phyloP scores from a whole-genome alignment of 2,888 invertebrate species.

The Helleia helle region DNA sequence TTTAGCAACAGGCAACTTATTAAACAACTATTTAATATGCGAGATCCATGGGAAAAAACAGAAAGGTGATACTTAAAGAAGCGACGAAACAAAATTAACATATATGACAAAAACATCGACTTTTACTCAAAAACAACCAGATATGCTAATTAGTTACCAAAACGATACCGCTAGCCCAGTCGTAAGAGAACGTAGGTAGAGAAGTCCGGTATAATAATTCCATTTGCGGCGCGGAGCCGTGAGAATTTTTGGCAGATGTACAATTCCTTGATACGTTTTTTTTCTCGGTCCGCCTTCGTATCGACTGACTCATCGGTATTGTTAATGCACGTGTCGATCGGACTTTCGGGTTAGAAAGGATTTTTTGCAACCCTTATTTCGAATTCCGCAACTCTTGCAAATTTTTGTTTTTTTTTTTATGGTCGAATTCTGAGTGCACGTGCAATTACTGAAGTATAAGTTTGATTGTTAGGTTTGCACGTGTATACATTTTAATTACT shows the following conservation, averaged over 20 bases:
- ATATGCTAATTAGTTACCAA: constrained; percentile 61
- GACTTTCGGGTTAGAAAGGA: constrained; percentile 67
- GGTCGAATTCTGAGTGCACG: constrained; percentile 33
- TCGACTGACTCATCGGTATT: constrained; percentile 66
- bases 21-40: constrained; percentile 5
- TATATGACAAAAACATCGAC: constrained; percentile 21
- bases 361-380: constrained; percentile 71
- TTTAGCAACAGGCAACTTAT: no score
- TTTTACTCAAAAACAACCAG: constrained; percentile 35
- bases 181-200: constrained; percentile 58
- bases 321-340: constrained; percentile 67
- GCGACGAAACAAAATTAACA: constrained; percentile 22
- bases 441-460: constrained; percentile 4
- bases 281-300: constrained; percentile 49
- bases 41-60: constrained; percentile 15
- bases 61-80: constrained; percentile 17
- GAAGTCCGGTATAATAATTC: constrained; percentile 57
- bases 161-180: constrained; percentile 59
- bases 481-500: no score
- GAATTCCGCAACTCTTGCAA: constrained; percentile 72
- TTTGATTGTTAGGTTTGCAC: constrained; percentile 32
- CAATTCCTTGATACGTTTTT: constrained; percentile 67
- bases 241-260: constrained; percentile 75
- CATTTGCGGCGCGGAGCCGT: constrained; percentile 57
- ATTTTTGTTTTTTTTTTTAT: constrained; percentile 65